Conservation (phyloP, 2,797 vertebrate species). For the Schizothorax lantsangensis region DNA sequence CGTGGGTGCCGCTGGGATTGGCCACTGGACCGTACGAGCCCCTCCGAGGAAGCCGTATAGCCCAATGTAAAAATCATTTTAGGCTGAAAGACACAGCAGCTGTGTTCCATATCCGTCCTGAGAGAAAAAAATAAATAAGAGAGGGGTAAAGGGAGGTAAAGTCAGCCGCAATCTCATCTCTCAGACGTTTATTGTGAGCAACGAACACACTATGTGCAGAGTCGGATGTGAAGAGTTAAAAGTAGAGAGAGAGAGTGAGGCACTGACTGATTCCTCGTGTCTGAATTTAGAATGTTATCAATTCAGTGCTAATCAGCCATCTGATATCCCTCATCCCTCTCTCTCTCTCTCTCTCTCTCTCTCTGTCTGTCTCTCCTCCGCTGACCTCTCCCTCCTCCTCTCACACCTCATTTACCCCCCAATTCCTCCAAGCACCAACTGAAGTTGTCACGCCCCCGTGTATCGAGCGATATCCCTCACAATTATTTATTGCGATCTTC, state of each 20-base stretch:
- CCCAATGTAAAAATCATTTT: conserved; percentile 31
- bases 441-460: conserved; percentile 19
- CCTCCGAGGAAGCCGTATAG: conserved; percentile 18
- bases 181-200: background rate
- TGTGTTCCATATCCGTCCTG: background rate
- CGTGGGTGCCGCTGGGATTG: conserved; percentile 36
- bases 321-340: conserved; percentile 9
- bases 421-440: conserved; percentile 23
- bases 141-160: conserved; percentile 47
- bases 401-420: conserved; percentile 47
- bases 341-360: conserved; percentile 7
- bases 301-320: conserved; percentile 63
- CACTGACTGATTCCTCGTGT: conserved; percentile 64
- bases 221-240: conserved; percentile 20
- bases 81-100: conserved; percentile 1
- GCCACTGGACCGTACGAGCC: background rate
- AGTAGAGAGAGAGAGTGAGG: conserved; percentile 23
- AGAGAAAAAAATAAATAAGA: conserved; percentile 63
- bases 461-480: conserved; percentile 37
- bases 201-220: background rate
- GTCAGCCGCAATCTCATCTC: conserved; percentile 11
- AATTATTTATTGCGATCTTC: conserved; percentile 40
- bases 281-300: conserved; percentile 75
- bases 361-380: conserved; percentile 35
- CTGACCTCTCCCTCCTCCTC: conserved; percentile 52